Conservation (phyloP, 2,888 invertebrate genomes). For the Andrena praecox region DNA sequence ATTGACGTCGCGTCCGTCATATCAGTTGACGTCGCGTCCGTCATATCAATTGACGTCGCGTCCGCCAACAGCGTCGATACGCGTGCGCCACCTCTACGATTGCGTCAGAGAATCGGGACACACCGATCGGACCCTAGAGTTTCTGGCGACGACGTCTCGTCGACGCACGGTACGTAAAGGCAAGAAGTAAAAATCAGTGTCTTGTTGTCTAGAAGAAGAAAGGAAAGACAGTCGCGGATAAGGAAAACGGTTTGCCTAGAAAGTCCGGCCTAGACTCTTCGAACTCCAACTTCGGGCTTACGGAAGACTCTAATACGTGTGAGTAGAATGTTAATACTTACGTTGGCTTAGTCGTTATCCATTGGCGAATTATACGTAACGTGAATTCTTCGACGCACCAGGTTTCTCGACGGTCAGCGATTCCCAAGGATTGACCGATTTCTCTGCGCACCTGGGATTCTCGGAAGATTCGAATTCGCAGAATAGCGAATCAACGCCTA, state of each 20-base stretch:
- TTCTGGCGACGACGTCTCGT: too few species aligned
- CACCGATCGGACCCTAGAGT: too few species aligned
- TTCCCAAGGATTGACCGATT: slow-evolving; percentile 94
- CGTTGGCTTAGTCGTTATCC: neutral
- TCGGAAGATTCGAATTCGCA: slow-evolving; percentile 97
- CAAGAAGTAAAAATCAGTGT: slow-evolving; percentile 20
- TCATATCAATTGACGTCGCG: too few species aligned
- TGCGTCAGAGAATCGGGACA: too few species aligned
- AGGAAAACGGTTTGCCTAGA: slow-evolving; percentile 91
- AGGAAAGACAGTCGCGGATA: slow-evolving; percentile 90
- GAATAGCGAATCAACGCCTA: slow-evolving; percentile 92
- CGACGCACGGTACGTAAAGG: neutral
- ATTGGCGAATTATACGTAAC: slow-evolving; percentile 19
- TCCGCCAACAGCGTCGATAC: too few species aligned
- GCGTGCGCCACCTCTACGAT: too few species aligned
- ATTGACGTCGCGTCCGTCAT: too few species aligned
- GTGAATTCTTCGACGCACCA: slow-evolving; percentile 79
- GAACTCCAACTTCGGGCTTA: slow-evolving; percentile 93
- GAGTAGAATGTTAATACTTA: slow-evolving; percentile 82
- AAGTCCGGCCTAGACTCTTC: slow-evolving; percentile 91
- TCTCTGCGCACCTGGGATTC: slow-evolving; percentile 94
- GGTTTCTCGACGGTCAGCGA: slow-evolving; percentile 96
- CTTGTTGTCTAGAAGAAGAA: slow-evolving; percentile 87
- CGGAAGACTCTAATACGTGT: slow-evolving; percentile 97
- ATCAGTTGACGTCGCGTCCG: too few species aligned